phyloP scores from a whole-genome alignment of 2,113 vertebrate species.

The Sciurus niger region DNA sequence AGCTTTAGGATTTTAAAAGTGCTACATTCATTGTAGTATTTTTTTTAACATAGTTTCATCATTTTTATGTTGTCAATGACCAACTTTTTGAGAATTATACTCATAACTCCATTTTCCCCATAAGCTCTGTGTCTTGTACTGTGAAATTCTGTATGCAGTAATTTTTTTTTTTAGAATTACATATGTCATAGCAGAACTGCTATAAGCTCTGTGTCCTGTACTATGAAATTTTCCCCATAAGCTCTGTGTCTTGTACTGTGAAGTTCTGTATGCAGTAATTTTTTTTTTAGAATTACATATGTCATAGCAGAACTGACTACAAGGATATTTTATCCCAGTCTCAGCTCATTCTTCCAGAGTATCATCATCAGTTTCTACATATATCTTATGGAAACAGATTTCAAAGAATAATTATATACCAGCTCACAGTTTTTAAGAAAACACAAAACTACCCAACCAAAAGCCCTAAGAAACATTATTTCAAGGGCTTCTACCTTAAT shows the following conservation, averaged over 20 bases:
- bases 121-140: neutral
- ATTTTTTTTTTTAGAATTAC: neutral
- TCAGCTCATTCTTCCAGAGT: neutral
- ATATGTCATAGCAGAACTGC: neutral
- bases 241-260: neutral
- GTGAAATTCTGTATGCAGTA: neutral
- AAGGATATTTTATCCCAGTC: neutral
- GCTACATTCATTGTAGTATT: neutral
- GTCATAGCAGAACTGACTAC: neutral
- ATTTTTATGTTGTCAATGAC: neutral
- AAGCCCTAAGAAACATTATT: conserved; percentile 18
- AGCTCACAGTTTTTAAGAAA: neutral
- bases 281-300: neutral
- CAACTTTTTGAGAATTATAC: neutral
- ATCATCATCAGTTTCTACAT: neutral
- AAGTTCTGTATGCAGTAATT: neutral
- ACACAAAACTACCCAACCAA: neutral
- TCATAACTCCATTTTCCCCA: neutral
- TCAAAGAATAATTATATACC: neutral
- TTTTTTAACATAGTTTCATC: neutral
- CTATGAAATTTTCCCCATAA: neutral
- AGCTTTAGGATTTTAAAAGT: neutral
- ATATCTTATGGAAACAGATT: neutral
- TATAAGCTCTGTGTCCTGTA: neutral
- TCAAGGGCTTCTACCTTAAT: neutral